These are phyloP conservation scores for Sycophila sp. DNA, from an alignment of 1,140 invertebrate genomes.

Conservation along the genomic window DNA sequence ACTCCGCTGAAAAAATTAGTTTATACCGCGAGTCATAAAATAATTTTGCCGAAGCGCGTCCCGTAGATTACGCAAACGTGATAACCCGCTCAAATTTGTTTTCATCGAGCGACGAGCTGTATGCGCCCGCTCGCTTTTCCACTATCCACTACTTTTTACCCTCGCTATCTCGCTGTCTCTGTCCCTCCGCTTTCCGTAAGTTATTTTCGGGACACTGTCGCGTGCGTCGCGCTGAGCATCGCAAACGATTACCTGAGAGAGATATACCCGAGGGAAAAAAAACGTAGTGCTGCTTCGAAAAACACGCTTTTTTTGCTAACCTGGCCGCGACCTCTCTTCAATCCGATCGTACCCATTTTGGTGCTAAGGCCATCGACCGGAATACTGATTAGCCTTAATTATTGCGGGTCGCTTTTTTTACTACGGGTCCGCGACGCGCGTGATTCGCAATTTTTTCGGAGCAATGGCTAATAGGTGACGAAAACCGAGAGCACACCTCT, in stretches of 20 bases:
- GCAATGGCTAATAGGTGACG: not conserved
- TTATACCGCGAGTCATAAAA: too few species aligned
- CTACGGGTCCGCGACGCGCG: not conserved
- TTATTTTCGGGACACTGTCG: not conserved
- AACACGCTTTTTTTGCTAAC: not conserved
- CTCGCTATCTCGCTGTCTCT: not conserved
- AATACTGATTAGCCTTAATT: slow-evolving; percentile 4
- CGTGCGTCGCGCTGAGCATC: not conserved
- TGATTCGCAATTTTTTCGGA: not conserved
- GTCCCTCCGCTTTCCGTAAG: too few species aligned
- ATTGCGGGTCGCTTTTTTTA: not conserved
- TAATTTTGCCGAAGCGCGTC: too few species aligned
- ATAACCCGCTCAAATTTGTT: not conserved
- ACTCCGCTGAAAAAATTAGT: too few species aligned
- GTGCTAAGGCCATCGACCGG: not conserved
- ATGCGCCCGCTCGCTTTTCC: not conserved
- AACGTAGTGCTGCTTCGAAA: too few species aligned
- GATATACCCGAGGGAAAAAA: too few species aligned
- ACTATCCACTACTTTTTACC: not conserved
- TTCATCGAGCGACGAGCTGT: too few species aligned
- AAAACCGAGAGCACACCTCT: not conserved
- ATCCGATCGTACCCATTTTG: not conserved
- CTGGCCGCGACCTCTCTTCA: not conserved
- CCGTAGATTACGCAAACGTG: too few species aligned
- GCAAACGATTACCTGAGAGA: too few species aligned